A percentile compares a stretch with the other conserved stretches of the same genome.
These are phyloP conservation scores for Nyctibius grandis DNA, from an alignment of 2,797 vertebrate genomes.

Conservation along the genomic window DNA sequence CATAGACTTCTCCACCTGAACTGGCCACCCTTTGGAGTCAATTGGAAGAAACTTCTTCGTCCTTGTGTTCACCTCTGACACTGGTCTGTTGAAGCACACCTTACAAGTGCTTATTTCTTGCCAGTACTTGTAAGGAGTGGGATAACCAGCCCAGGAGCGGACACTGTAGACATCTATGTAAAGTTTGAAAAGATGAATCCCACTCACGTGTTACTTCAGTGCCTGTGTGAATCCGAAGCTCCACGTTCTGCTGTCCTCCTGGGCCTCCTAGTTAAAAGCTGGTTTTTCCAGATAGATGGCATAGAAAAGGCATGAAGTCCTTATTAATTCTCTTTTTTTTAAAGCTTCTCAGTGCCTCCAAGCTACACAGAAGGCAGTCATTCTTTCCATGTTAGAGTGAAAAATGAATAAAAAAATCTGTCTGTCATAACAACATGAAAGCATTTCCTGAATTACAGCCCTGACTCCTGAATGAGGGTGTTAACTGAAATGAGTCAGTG, in stretches of 20 bases:
- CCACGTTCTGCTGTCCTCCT: not conserved
- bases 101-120: not conserved
- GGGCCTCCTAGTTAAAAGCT: not conserved
- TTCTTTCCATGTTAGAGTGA: slow-evolving; percentile 28
- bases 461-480: slow-evolving; percentile 22
- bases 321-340: not conserved
- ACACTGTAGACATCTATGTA: not conserved
- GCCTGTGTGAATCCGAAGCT: not conserved
- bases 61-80: accelerated
- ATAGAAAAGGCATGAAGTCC: not conserved
- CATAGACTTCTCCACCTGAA: not conserved
- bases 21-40: not conserved
- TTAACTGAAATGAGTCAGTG: slow-evolving; percentile 26
- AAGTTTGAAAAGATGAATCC: not conserved
- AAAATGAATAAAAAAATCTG: slow-evolving; percentile 34
- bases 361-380: slow-evolving; percentile 26
- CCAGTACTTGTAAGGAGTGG: not conserved
- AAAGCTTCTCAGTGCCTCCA: slow-evolving; percentile 8
- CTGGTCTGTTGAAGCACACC: not conserved
- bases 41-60: not conserved
- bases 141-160: not conserved
- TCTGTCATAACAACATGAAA: slow-evolving; percentile 48
- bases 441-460: slow-evolving; percentile 48
- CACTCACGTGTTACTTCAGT: not conserved
- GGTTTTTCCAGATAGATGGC: not conserved